Evolutionary conservation across 1,140 invertebrate genomes (phyloP).

Genomic region (Ladona fulva): DNA sequence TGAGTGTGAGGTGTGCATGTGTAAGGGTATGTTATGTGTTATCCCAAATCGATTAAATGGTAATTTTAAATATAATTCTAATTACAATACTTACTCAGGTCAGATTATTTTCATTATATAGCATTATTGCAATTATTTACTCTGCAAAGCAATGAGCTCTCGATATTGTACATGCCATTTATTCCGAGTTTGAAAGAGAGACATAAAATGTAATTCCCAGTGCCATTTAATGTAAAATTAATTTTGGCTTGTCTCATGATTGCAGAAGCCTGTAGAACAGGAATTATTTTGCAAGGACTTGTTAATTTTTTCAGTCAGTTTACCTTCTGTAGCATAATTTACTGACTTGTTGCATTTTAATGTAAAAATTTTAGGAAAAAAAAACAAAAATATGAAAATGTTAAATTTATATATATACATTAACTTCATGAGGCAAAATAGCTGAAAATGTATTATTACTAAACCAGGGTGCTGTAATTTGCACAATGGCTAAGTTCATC

Average conservation of each 20-base stretch:
- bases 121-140: conserved; percentile 16
- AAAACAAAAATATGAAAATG: neutral
- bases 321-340: conserved; percentile 3
- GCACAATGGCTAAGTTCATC: neutral
- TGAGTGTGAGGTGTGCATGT: neutral
- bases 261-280: conserved; percentile 7
- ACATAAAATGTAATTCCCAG: conserved; percentile 11
- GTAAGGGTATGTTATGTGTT: conserved; percentile 16
- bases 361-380: neutral
- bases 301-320: conserved; percentile 7
- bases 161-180: conserved; percentile 11
- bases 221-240: conserved; percentile 14
- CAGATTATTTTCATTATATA: conserved; percentile 16
- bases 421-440: conserved; percentile 2
- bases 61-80: conserved; percentile 18
- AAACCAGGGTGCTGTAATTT: conserved; percentile 9
- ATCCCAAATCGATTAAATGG: conserved; percentile 1
- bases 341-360: conserved; percentile 6
- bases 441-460: conserved; percentile 3
- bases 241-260: conserved; percentile 4
- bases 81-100: conserved; percentile 25
- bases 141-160: conserved; percentile 13
- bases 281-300: neutral
- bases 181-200: neutral
- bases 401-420: conserved; percentile 11